These are phyloP conservation scores for Tragelaphus scriptus DNA, from an alignment of 2,113 vertebrate species.

Conservation along the genomic window DNA sequence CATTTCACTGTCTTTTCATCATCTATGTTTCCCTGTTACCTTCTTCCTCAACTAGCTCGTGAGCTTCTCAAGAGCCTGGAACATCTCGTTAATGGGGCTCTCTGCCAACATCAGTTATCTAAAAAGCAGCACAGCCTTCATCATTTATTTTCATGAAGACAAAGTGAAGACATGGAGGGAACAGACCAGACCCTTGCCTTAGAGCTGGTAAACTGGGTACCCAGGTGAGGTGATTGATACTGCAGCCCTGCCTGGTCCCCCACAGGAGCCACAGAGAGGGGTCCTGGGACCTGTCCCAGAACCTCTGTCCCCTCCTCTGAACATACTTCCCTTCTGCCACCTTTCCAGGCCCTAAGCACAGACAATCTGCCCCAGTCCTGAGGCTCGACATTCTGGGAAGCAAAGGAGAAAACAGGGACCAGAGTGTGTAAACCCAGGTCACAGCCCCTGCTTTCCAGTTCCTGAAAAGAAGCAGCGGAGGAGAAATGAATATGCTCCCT, in stretches of 20 bases:
- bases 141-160: not conserved
- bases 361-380: not conserved
- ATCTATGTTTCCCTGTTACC: not conserved
- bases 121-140: not conserved
- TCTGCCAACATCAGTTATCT: not conserved
- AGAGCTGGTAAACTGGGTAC: not conserved
- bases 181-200: not conserved
- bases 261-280: fast-evolving
- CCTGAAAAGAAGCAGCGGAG: not conserved
- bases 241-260: not conserved
- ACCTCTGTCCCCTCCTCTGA: too few relatives aligned
- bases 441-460: not conserved
- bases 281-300: not conserved
- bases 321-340: not conserved
- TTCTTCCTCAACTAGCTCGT: not conserved
- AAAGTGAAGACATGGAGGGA: not conserved
- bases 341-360: not conserved
- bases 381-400: not conserved
- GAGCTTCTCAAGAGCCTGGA: not conserved
- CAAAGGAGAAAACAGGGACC: not conserved
- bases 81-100: not conserved
- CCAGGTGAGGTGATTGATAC: not conserved
- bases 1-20: not conserved
- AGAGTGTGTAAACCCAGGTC: too few relatives aligned
- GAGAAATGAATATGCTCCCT: not conserved